Evolutionary conservation across 2,888 invertebrate genomes (phyloP), one percentile per base, ranked within the genome.

Genomic region (Sarcophaga variegata): DNA sequence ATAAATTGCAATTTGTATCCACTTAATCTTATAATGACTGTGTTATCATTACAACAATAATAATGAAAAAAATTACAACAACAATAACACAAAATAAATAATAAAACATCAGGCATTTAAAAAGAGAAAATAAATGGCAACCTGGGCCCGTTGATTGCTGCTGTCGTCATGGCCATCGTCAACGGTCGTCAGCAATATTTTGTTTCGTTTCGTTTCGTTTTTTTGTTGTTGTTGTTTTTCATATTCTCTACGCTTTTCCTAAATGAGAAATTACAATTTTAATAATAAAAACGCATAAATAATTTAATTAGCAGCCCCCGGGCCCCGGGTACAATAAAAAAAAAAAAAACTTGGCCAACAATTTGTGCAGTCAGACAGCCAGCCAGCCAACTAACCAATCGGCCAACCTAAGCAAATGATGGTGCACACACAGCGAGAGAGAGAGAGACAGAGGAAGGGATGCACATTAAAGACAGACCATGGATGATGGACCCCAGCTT

Each of bases 261-360:
- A 84, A 84, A 76, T 80, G 80, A 70, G 60, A 84, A 84, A 84
- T 84, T 79, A 78, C 70, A 81, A 22, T 78, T 83, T 83, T 71
- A 69, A 71, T 66, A 75, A 37, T 37, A 37, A 37, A 79, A 87
- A 81, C 84, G 78, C 71, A 84, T 84, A 87, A 84, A 84, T 84
- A 79, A 87, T 87, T 87, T 81, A 84, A 87, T 87, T 87, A 87
- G 83, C 75, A 64, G 81, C 70, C 87, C 82, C 66, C 75, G 79
- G 87, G 70, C 64, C 37, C 37, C 37, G 10, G 37, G 37, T 37
- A 37, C 8, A 37, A 37, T 37, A 37, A 54, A 17, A 71, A 66
- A 64, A 81, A 81, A n/a, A n/a, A 78, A 70, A 14, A 64, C 78
- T 78, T 75, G 70, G 62, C 49, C 25, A 67, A 49, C 49, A 11